A percentile compares a stretch with the other conserved stretches of the same genome.
Evolutionary conservation across 64 coral and sea anemone genomes (phyloP).

Genomic region (Montipora capricornis): DNA sequence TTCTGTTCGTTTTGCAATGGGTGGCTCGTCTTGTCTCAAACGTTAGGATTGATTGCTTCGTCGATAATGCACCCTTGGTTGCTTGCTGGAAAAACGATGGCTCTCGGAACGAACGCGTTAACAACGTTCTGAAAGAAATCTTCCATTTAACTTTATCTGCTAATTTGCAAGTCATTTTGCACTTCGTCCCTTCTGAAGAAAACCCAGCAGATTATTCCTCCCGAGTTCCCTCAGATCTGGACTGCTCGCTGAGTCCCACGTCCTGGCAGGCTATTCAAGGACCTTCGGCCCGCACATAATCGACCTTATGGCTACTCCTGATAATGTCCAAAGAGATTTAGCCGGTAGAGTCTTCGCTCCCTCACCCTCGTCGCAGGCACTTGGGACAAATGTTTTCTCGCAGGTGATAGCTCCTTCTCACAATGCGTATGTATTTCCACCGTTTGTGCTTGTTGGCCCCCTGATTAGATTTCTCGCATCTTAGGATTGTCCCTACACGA

Average conservation of each 20-base stretch:
- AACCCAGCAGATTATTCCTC: constrained; percentile 48
- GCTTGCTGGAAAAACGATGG: constrained; percentile 29
- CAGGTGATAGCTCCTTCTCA: neutral
- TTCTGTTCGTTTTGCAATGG: constrained; percentile 18
- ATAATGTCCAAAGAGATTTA: neutral
- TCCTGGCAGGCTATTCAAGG: constrained; percentile 12
- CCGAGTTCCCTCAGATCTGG: neutral
- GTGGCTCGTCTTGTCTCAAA: neutral
- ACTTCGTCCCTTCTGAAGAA: constrained; percentile 39
- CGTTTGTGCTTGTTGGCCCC: constrained; percentile 35
- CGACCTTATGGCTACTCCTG: neutral
- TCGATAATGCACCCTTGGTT: neutral
- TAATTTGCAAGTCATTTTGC: constrained; percentile 1
- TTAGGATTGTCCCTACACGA: neutral
- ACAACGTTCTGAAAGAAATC: neutral
- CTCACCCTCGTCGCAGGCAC: neutral
- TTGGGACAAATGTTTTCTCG: neutral
- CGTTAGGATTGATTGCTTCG: neutral
- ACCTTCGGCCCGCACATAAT: neutral
- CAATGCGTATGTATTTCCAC: constrained; percentile 52
- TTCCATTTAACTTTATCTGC: neutral
- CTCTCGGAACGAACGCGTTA: neutral
- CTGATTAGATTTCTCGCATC: constrained; percentile 23
- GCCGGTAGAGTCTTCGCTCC: neutral
- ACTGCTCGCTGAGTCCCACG: neutral